Conservation (phyloP, 2,888 invertebrate genomes). For the Hirudinaria manillensis region DNA sequence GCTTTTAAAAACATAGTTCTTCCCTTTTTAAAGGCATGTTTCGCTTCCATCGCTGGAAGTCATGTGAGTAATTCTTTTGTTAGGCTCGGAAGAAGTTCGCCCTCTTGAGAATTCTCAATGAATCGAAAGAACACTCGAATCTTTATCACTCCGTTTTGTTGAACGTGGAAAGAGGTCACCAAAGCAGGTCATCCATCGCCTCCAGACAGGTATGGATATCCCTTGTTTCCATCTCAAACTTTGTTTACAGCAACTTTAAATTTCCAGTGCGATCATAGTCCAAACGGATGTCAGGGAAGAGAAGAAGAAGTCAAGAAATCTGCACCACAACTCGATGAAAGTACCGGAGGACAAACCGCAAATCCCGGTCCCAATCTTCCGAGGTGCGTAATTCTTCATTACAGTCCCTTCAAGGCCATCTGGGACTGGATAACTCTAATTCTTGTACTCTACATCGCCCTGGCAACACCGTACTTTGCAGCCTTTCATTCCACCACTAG, state of each 20-base stretch:
- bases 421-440: constrained; percentile 55
- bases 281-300: not conserved
- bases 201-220: constrained; percentile 23
- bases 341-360: not conserved
- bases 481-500: constrained; percentile 44
- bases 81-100: constrained; percentile 27
- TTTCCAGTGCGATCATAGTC: constrained; percentile 2
- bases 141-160: constrained; percentile 9
- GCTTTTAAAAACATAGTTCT: too few relatives aligned
- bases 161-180: constrained; percentile 7
- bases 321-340: not conserved
- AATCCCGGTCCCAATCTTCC: constrained; percentile 44
- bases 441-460: constrained; percentile 53
- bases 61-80: not conserved
- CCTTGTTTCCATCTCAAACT: not conserved
- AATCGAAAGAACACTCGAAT: constrained; percentile 21
- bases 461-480: constrained; percentile 52
- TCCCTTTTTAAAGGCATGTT: too few relatives aligned
- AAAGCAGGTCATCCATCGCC: constrained; percentile 15
- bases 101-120: constrained; percentile 21
- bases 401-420: constrained; percentile 55
- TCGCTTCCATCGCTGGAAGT: too few relatives aligned
- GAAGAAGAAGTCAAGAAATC: not conserved
- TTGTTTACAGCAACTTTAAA: not conserved
- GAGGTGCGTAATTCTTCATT: constrained; percentile 51